Base-by-base conservation (phyloP, 2,888 invertebrate species). In the Xanthorhoe spadicearia region DNA sequence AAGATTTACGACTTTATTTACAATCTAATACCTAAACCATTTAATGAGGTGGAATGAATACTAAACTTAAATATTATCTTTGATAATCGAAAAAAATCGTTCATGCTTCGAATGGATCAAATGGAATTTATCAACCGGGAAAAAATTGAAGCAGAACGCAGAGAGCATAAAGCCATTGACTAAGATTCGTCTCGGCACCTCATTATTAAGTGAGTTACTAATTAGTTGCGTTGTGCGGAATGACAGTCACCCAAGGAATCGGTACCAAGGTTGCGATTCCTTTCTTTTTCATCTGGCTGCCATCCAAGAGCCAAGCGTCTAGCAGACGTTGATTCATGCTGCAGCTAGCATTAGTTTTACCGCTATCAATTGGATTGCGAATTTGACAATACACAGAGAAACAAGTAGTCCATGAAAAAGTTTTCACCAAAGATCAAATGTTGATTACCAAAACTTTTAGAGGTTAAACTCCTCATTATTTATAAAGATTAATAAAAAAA, bases 301-400 rank as follows among this genome's bases (percentile, higher is more conserved):
- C 46, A 63, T 81, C 89, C 89, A 89, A 83, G 77, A 75, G 77
- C 88, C 89, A 89, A 83, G 77, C 74, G 77, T 78, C 76, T 77
- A 72, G 74, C 77, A 77, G 80, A 76, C 84, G 83, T 83, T 87
- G 87, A 88, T 86, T 87, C 86, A 86, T 78, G 68, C 70, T 61
- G 61, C 28, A 50, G 71, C 71, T 19, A 51, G 35, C 10, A 72
- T 71, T 76, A 70, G 68, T 73, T 68, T 68, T 70, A 70, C 74
- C 9, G 38, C 19, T 23, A 48, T 28, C 15, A 13, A 43, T 43
- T 43, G 1, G 13, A 2, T 13, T 43, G 13, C 13, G 38, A 43
- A 43, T 43, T 43, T 23, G n/a, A 23, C 23, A 4, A 23, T 23
- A 23, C 4, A 23, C 23, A 23, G 23, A 23, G 1, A 23, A 4